Evolutionary conservation across 2,888 invertebrate species (phyloP).

Genomic region (Erynnis tages): DNA sequence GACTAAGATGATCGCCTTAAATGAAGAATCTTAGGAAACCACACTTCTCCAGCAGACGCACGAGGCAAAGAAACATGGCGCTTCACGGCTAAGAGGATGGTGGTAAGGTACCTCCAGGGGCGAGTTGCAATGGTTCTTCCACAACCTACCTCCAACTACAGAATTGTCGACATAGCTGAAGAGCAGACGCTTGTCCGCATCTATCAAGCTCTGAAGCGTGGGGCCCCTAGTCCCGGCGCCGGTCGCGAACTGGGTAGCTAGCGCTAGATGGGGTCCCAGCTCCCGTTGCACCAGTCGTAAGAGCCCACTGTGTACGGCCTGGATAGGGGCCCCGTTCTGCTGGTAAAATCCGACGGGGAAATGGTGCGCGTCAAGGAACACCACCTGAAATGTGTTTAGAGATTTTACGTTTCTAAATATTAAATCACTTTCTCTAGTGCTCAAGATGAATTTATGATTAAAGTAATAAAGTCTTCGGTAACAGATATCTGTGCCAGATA

Average conservation of each 20-base stretch:
- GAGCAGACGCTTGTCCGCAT: constrained; percentile 70
- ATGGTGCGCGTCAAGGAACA: constrained; percentile 91
- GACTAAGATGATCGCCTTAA: too few relatives aligned
- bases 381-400: constrained; percentile 60
- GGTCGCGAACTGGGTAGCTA: constrained; percentile 62
- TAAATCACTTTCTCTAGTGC: too few relatives aligned
- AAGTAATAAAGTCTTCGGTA: too few relatives aligned
- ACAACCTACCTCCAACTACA: constrained; percentile 59
- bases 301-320: constrained; percentile 77
- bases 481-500: too few relatives aligned
- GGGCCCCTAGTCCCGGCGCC: constrained; percentile 65
- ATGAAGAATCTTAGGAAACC: too few relatives aligned
- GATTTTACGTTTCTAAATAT: too few relatives aligned
- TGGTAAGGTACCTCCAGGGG: too few relatives aligned
- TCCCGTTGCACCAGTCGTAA: constrained; percentile 79
- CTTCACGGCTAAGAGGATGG: too few relatives aligned
- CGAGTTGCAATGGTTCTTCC: too few relatives aligned
- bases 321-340: constrained; percentile 64
- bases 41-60: too few relatives aligned
- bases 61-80: too few relatives aligned
- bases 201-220: constrained; percentile 70
- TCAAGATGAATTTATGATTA: too few relatives aligned
- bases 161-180: constrained; percentile 80
- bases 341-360: constrained; percentile 86
- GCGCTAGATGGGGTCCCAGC: constrained; percentile 78